Conservation (phyloP, 1,140 invertebrate species). For the Caenorhabditis remanei region DNA sequence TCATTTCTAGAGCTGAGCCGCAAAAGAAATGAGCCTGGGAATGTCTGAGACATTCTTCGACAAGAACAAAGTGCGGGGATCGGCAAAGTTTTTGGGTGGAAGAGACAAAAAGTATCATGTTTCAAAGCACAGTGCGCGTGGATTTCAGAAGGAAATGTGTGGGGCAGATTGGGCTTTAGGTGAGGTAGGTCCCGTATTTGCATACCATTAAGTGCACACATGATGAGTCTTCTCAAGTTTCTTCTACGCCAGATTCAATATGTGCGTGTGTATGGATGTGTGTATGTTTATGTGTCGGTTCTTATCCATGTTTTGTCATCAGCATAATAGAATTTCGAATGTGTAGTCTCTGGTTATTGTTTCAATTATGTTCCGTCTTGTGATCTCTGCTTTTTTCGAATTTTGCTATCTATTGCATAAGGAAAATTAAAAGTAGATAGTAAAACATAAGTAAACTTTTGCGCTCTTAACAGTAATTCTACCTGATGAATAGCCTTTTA, state of each 20-base stretch:
- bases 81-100: slow-evolving; percentile 38
- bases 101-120: slow-evolving; percentile 50
- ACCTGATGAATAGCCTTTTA: too few relatives aligned
- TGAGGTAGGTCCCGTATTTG: slow-evolving; percentile 38
- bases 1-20: slow-evolving; percentile 45
- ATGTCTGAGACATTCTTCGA: slow-evolving; percentile 48
- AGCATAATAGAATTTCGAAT: not conserved
- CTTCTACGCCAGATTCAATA: slow-evolving; percentile 48
- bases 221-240: slow-evolving; percentile 56
- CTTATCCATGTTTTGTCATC: slow-evolving; percentile 42
- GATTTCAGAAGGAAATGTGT: slow-evolving; percentile 52
- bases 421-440: too few relatives aligned
- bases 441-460: too few relatives aligned
- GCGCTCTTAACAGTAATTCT: too few relatives aligned
- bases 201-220: slow-evolving; percentile 56
- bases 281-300: slow-evolving; percentile 15
- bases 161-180: slow-evolving; percentile 50
- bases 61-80: slow-evolving; percentile 55
- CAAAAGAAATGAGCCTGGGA: slow-evolving; percentile 56
- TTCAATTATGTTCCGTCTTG: not conserved
- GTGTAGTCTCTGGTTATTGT: not conserved
- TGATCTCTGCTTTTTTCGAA: slow-evolving; percentile 20
- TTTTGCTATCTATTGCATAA: not conserved
- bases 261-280: slow-evolving; percentile 3
- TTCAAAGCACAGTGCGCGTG: slow-evolving; percentile 52